phyloP scores from a whole-genome alignment of 2,888 invertebrate species.

The Campoplex nolae region DNA sequence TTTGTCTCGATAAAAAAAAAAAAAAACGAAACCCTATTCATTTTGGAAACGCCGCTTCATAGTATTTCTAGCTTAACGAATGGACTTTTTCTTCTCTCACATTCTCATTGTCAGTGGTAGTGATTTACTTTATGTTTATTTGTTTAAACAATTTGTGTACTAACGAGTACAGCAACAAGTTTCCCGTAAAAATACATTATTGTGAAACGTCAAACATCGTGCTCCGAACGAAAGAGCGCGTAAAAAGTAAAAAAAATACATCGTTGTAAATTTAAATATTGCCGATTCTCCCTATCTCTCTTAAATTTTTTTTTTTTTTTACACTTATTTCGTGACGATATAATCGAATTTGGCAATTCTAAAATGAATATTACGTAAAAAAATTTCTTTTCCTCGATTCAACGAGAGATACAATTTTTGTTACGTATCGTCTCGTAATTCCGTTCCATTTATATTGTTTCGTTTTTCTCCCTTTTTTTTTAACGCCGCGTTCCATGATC shows the following conservation, averaged over 20 bases:
- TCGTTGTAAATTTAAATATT: slow-evolving; percentile 56
- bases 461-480: slow-evolving; percentile 14
- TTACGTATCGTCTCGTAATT: slow-evolving; percentile 40
- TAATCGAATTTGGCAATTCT: slow-evolving; percentile 41
- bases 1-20: background rate
- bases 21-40: slow-evolving; percentile 36
- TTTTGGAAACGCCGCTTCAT: slow-evolving; percentile 48
- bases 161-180: background rate
- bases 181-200: slow-evolving; percentile 2
- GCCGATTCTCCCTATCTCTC: slow-evolving; percentile 54
- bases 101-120: slow-evolving; percentile 46
- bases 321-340: slow-evolving; percentile 28
- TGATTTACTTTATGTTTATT: slow-evolving; percentile 19
- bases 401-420: slow-evolving; percentile 9
- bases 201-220: slow-evolving; percentile 47
- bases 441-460: slow-evolving; percentile 26
- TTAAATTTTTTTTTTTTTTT: slow-evolving; percentile 10
- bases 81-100: slow-evolving; percentile 28
- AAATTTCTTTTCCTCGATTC: background rate
- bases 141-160: slow-evolving; percentile 38
- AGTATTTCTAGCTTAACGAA: slow-evolving; percentile 59
- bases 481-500: slow-evolving; percentile 65
- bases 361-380: slow-evolving; percentile 40
- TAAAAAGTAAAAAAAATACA: slow-evolving; percentile 22
- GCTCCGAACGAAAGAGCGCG: slow-evolving; percentile 23